phyloP scores from a whole-genome alignment of 2,888 invertebrate genomes.

The Pogonocherus hispidulus region DNA sequence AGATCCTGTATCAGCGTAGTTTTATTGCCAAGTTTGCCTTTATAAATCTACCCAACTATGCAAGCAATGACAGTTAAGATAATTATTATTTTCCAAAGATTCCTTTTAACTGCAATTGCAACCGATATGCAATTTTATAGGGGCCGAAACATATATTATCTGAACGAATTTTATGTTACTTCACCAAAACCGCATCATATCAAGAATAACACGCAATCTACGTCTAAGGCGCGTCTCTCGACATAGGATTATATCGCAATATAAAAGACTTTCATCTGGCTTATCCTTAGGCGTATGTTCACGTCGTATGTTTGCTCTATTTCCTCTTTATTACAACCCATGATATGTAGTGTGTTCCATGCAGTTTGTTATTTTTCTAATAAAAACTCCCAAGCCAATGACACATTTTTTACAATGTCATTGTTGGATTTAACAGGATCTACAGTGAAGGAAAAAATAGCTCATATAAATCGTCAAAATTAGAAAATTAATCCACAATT shows the following conservation, averaged over 20 bases:
- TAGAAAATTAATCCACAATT: too few species aligned
- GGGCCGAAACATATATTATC: too few species aligned
- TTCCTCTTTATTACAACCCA: constrained; percentile 16
- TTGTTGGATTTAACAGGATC: neutral
- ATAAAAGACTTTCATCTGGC: constrained; percentile 17
- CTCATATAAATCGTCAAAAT: too few species aligned
- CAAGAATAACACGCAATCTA: neutral
- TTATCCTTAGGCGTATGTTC: constrained; percentile 15
- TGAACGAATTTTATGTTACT: neutral
- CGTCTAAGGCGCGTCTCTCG: constrained; percentile 1
- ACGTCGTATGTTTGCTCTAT: neutral
- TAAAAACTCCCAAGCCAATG: constrained; percentile 6
- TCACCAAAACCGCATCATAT: neutral
- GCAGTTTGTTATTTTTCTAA: constrained; percentile 14
- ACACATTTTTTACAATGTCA: neutral
- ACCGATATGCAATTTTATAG: too few species aligned
- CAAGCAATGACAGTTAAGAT: too few species aligned
- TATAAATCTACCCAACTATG: too few species aligned
- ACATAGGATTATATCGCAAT: constrained; percentile 24
- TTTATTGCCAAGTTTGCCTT: too few species aligned
- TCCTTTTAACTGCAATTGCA: too few species aligned
- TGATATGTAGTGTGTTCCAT: neutral
- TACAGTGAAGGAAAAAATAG: too few species aligned
- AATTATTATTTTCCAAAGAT: too few species aligned
- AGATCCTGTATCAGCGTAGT: too few species aligned